Percentiles rank a stretch among this genome's conserved stretches.
phyloP scores from a whole-genome alignment of 2,113 vertebrate species.

The Phodopus roborovskii region DNA sequence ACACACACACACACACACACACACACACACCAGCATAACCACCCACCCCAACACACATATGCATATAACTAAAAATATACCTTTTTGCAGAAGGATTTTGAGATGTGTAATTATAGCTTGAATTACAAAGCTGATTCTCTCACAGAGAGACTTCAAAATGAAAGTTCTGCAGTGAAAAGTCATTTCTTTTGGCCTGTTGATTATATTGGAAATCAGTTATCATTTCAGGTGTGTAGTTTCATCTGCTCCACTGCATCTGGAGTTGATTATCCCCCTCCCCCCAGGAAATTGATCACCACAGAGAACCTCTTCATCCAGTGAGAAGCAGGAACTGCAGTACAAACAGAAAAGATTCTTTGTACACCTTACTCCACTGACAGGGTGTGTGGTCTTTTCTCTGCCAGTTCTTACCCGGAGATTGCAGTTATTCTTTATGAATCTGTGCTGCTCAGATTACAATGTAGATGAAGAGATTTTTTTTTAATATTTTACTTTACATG shows the following conservation, averaged over 20 bases:
- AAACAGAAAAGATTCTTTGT: slow-evolving; percentile 50
- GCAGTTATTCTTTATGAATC: slow-evolving; percentile 59
- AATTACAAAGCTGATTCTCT: slow-evolving; percentile 26
- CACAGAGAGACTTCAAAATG: neutral
- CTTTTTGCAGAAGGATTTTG: neutral
- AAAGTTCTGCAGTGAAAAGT: neutral
- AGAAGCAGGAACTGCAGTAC: neutral
- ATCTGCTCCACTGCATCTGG: neutral
- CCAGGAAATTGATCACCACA: neutral
- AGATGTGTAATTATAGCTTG: neutral
- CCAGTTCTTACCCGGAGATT: slow-evolving; percentile 41
- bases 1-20: neutral
- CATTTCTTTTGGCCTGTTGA: neutral
- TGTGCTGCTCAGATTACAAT: slow-evolving; percentile 69
- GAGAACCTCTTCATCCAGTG: slow-evolving; percentile 4
- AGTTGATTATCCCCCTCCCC: neutral
- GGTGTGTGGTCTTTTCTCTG: slow-evolving; percentile 72
- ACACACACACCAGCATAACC: neutral
- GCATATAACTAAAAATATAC: neutral
- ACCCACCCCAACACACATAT: neutral
- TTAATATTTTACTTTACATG: too few relatives aligned
- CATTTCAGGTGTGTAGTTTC: neutral
- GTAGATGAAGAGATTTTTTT: too few relatives aligned
- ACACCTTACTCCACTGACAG: neutral
- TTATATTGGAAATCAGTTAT: neutral